Evolutionary conservation across 2,113 vertebrate species (phyloP).

Genomic region (Gallinago media): DNA sequence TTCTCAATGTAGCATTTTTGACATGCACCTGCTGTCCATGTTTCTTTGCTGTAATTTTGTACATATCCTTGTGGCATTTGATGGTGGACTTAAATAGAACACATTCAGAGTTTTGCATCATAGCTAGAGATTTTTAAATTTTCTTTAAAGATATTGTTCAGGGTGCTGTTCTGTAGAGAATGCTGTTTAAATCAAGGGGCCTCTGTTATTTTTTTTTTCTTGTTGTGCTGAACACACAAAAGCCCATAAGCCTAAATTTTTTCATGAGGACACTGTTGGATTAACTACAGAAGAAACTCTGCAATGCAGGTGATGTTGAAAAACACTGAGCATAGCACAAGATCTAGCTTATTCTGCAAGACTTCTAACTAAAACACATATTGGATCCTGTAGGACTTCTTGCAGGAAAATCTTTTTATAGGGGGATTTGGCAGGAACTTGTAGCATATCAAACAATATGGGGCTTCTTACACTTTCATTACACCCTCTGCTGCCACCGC

Average conservation of each 20-base stretch:
- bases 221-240: not conserved
- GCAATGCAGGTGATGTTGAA: not conserved
- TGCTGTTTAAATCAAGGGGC: not conserved
- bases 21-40: not conserved
- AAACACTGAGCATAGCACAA: not conserved
- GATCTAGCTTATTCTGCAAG: not conserved
- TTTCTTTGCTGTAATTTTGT: not conserved
- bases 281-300: not conserved
- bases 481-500: not conserved
- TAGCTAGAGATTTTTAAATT: not conserved
- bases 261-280: not conserved
- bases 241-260: not conserved
- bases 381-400: not conserved
- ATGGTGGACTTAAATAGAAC: not conserved
- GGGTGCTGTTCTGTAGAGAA: not conserved
- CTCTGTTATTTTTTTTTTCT: not conserved
- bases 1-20: not conserved
- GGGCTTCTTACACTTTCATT: not conserved
- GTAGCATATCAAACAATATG: not conserved
- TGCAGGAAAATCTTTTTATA: not conserved
- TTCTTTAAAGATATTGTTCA: not conserved
- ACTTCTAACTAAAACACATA: not conserved
- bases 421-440: not conserved
- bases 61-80: not conserved
- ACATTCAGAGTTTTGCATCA: not conserved